phyloP scores from a whole-genome alignment of 2,797 vertebrate genomes.

The Glossophaga mutica region DNA sequence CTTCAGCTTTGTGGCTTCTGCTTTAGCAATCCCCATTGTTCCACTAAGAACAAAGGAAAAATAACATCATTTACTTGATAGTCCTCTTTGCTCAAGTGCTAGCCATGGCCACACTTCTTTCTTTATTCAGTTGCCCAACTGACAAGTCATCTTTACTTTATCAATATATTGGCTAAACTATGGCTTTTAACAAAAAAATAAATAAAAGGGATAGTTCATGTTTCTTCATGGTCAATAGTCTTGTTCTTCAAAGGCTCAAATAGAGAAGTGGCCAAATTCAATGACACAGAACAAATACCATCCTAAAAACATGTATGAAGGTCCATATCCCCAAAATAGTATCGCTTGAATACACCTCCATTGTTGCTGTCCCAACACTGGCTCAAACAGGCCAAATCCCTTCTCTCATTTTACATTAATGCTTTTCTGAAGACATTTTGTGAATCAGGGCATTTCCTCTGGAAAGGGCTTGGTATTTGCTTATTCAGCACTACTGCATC shows the following conservation, averaged over 20 bases:
- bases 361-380: not conserved
- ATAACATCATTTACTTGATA: not conserved
- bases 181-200: not conserved
- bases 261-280: not conserved
- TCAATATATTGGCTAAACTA: not conserved
- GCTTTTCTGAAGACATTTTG: not conserved
- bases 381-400: not conserved
- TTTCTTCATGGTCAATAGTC: not conserved
- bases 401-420: not conserved
- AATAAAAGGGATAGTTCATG: not conserved
- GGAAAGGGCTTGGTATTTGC: not conserved
- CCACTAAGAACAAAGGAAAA: not conserved
- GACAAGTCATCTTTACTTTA: not conserved
- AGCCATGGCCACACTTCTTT: not conserved
- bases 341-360: not conserved
- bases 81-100: not conserved
- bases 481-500: not conserved
- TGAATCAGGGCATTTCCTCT: not conserved
- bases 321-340: not conserved
- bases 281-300: not conserved
- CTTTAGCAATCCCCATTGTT: not conserved
- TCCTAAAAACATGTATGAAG: not conserved
- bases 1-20: not conserved
- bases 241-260: not conserved
- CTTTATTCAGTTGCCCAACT: not conserved